Conservation (phyloP, 1,140 invertebrate genomes). For the Microplitis mediator region DNA sequence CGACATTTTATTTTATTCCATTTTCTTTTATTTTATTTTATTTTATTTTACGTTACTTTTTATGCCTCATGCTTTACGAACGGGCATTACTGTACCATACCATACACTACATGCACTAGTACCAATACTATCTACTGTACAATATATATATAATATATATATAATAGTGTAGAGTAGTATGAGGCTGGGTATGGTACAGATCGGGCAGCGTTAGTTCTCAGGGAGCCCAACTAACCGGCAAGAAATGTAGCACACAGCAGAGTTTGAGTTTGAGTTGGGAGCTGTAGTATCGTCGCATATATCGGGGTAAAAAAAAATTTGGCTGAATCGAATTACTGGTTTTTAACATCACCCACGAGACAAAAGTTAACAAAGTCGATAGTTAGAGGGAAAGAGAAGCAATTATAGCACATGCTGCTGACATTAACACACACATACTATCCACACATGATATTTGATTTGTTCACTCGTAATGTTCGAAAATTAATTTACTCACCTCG, state of each 20-base stretch:
- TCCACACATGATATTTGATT: constrained; percentile 33
- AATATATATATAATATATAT: too few relatives aligned
- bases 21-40: constrained; percentile 9
- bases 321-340: neutral
- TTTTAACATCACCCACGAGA: neutral
- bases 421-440: neutral
- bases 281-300: too few relatives aligned
- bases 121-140: too few relatives aligned
- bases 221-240: neutral
- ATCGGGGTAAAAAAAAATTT: neutral
- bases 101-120: too few relatives aligned
- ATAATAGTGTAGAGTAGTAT: neutral
- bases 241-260: neutral
- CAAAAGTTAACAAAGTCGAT: neutral
- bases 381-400: neutral
- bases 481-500: constrained; percentile 18
- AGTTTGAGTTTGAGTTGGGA: neutral
- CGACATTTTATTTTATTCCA: constrained; percentile 6
- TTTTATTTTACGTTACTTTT: too few relatives aligned
- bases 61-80: neutral
- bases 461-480: constrained; percentile 20
- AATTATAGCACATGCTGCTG: constrained; percentile 2
- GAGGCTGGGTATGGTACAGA: neutral
- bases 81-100: neutral
- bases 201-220: neutral